phyloP scores from a whole-genome alignment of 2,113 vertebrate genomes.

The Plotosus lineatus region DNA sequence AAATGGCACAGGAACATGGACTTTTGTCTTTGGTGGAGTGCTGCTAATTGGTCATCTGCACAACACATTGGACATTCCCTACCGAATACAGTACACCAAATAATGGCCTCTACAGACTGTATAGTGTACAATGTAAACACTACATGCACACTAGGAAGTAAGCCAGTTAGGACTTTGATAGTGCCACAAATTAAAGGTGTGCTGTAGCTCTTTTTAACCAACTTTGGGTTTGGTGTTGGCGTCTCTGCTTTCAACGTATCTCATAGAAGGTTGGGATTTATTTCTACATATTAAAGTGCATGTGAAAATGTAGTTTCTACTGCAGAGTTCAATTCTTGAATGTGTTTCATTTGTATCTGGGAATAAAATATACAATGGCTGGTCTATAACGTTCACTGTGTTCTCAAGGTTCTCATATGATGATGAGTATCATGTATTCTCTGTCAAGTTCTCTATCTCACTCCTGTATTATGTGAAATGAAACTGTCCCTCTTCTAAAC shows the following conservation, averaged over 20 bases:
- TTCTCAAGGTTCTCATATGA: slow-evolving; percentile 38
- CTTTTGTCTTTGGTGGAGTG: no score
- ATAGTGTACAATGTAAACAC: no score
- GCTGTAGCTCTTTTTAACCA: neutral
- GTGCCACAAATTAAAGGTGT: neutral
- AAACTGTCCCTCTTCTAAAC: slow-evolving; percentile 22
- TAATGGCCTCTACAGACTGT: neutral
- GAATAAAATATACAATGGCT: neutral
- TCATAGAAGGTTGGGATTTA: neutral
- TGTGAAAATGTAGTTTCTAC: neutral
- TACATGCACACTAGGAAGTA: neutral
- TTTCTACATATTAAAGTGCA: neutral
- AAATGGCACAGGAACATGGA: no score
- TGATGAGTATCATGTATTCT: slow-evolving; percentile 4
- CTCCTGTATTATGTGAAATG: slow-evolving; percentile 36
- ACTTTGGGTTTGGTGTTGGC: neutral
- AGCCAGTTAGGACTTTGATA: neutral
- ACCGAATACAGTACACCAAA: no score
- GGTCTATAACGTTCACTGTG: neutral
- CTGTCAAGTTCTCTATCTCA: slow-evolving; percentile 39
- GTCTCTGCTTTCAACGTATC: neutral
- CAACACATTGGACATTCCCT: no score
- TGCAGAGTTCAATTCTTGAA: neutral
- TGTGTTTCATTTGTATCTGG: no score
- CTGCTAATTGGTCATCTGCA: no score